Evolutionary conservation across 1,140 invertebrate species (phyloP).

Genomic region (Monomorium pharaonis): DNA sequence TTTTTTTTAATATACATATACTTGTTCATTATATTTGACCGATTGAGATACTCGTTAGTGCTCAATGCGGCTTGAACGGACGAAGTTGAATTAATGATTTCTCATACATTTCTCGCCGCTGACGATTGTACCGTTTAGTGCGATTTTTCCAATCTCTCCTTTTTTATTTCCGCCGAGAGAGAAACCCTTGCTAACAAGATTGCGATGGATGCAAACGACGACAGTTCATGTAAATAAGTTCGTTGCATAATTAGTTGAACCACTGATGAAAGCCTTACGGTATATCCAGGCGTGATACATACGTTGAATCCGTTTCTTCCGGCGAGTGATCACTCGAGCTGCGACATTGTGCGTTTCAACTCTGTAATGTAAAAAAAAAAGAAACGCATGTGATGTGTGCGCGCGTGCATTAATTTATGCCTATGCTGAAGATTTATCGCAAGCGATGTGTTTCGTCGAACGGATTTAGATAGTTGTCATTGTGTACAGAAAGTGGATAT

Average conservation of each 20-base stretch:
- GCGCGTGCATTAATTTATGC: background rate
- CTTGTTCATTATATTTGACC: conserved; percentile 12
- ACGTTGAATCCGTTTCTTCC: conserved; percentile 52
- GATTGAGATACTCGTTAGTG: conserved; percentile 2
- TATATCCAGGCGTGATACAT: conserved; percentile 56
- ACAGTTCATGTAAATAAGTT: conserved; percentile 74
- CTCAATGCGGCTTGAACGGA: background rate
- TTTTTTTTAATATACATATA: conserved; percentile 26
- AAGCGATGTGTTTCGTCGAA: background rate
- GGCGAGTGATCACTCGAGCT: conserved; percentile 24
- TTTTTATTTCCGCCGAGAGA: background rate
- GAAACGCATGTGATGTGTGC: background rate
- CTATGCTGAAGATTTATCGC: conserved; percentile 3
- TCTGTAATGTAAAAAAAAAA: background rate
- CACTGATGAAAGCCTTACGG: conserved; percentile 75
- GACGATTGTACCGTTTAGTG: conserved; percentile 42
- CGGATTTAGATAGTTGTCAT: conserved; percentile 31
- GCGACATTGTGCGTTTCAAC: background rate
- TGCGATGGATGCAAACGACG: background rate
- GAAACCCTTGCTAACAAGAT: conserved; percentile 6
- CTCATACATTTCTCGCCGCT: conserved; percentile 51
- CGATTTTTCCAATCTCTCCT: background rate
- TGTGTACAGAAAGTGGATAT: conserved; percentile 15
- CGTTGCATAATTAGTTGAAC: conserved; percentile 67
- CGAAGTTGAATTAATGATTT: conserved; percentile 64